Base-by-base conservation (phyloP, 2,113 vertebrate species). In the Rhegmatorhina hoffmannsi region DNA sequence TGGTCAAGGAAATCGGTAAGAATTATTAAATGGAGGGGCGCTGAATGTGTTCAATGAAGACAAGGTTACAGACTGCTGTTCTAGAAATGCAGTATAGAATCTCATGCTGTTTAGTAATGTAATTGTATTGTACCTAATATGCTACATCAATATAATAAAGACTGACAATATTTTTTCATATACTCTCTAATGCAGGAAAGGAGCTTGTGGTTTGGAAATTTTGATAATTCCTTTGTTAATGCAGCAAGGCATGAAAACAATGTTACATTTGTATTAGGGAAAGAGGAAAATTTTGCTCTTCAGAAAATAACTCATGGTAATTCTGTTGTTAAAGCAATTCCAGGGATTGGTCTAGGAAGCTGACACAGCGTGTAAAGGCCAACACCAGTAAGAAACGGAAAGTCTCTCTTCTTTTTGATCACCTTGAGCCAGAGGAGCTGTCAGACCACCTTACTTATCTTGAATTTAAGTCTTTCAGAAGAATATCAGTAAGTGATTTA, bases 371-470 rank as follows among this genome's bases (percentile, higher is more conserved):
- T 96, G 99, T 99, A 69, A 99, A 99, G 96, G 97, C 98, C 15
- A 99, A 99, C 96, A 98, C 97, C 96, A 99, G 98, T 93, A 99
- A 99, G 98, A 99, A 99, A 97, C 98, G 99, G 95, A 99, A 99
- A 96, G 99, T 99, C 11, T 99, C 99, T 1, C 98, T 99, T 68
- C 98, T 99, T 52, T 99, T 99, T 88, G 99, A 99, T 95, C 99
- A 99, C 69, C 98, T 99, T 95, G 99, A 99, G 94, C 99, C 99
- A 26, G 98, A 98, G 40, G 99, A 99, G 92, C 94, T 99, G 60
- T 99, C 99, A 1, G 99, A 99, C 46, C 99, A 99, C 83, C 98
- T 99, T 70, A 99, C 99, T 66, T 99, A 98, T 96, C 98, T 99
- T 73, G 99, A 99, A 91, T 99, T 99, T 95, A 99, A 99, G 95